These are phyloP conservation scores for Homarus americanus DNA, from an alignment of 1,140 invertebrate genomes.

Conservation along the genomic window DNA sequence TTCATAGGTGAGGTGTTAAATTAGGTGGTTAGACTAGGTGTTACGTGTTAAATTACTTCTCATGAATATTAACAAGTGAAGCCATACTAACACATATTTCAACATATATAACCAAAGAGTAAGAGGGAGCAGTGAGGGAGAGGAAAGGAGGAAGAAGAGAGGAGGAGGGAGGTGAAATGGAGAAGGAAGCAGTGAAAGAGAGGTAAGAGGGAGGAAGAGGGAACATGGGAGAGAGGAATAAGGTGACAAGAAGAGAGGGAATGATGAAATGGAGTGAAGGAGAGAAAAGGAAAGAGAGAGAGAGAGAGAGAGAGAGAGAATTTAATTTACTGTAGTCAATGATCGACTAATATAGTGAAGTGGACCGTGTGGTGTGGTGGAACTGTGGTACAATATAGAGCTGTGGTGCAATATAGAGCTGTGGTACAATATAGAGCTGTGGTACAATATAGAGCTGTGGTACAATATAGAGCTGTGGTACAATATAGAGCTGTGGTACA, in stretches of 20 bases:
- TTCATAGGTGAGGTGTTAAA: no score
- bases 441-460: no score
- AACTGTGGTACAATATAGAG: no score
- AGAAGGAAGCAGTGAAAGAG: slow-evolving; percentile 1
- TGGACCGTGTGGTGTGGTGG: neutral
- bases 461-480: no score
- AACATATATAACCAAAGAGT: neutral
- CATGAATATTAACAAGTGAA: no score
- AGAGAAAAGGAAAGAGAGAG: neutral
- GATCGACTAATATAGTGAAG: neutral
- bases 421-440: no score
- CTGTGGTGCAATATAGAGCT: no score
- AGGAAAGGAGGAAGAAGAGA: neutral
- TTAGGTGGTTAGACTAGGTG: no score
- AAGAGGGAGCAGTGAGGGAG: neutral
- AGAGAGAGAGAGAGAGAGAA: neutral
- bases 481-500: no score
- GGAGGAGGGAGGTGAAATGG: neutral
- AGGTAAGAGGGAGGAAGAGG: neutral
- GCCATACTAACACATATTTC: no score
- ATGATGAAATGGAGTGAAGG: neutral
- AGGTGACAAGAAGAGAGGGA: neutral
- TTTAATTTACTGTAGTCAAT: neutral
- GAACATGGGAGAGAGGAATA: neutral
- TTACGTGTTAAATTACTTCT: no score